Percentiles rank a stretch among this genome's conserved stretches.
phyloP scores from a whole-genome alignment of 2,888 invertebrate genomes.

The Pecten maximus region DNA sequence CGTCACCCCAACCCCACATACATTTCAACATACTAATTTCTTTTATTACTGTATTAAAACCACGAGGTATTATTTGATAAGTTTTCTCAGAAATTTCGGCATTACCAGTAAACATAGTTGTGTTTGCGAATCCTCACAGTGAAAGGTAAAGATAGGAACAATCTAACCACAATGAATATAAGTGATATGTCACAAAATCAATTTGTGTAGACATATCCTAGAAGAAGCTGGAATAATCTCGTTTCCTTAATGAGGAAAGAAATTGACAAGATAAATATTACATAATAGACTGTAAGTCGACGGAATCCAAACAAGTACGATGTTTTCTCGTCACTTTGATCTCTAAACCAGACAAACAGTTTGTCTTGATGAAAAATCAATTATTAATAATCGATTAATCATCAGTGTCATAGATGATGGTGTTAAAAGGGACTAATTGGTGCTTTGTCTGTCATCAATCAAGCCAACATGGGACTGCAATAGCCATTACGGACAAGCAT shows the following conservation, averaged over 20 bases:
- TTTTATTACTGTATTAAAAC: no score
- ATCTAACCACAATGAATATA: background rate
- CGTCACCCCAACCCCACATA: no score
- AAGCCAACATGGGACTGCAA: background rate
- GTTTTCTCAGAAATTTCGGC: background rate
- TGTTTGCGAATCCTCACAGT: background rate
- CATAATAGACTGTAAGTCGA: background rate
- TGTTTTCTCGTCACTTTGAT: conserved; percentile 25
- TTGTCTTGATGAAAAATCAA: conserved; percentile 20
- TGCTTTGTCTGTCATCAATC: background rate
- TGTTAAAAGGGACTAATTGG: conserved; percentile 10
- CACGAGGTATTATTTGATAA: no score
- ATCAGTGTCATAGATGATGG: conserved; percentile 25
- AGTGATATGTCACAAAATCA: background rate
- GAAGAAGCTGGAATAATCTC: background rate
- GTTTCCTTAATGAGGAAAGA: conserved; percentile 17
- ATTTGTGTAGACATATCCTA: background rate
- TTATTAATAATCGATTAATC: background rate
- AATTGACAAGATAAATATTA: conserved; percentile 19
- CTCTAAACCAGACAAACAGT: background rate
- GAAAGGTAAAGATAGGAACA: background rate
- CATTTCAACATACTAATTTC: no score
- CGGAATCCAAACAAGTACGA: background rate
- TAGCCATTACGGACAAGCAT: background rate
- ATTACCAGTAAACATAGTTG: background rate